Evolutionary conservation across 2,113 vertebrate species (phyloP).

Genomic region (Oncorhynchus mykiss): DNA sequence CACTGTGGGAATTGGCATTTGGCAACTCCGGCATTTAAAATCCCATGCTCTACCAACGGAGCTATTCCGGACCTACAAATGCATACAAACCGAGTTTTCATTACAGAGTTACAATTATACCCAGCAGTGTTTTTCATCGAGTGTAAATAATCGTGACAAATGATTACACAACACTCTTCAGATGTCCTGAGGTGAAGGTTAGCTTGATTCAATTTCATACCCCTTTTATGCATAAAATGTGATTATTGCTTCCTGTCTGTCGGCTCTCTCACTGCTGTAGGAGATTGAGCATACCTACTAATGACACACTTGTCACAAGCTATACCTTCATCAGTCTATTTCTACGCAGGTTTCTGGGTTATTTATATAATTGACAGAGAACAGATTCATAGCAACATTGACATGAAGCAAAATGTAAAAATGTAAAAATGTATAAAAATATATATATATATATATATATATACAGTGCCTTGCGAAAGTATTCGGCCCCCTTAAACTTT

Average conservation of each 20-base stretch:
- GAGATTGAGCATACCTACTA: constrained; percentile 34
- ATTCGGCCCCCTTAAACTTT: too few species aligned
- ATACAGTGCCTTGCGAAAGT: too few species aligned
- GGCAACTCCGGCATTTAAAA: too few species aligned
- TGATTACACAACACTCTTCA: constrained; percentile 52
- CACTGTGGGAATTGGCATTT: too few species aligned
- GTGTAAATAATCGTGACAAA: constrained; percentile 57
- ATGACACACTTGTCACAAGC: constrained; percentile 46
- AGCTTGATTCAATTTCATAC: constrained; percentile 63
- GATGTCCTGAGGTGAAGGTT: constrained; percentile 51
- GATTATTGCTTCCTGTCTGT: constrained; percentile 43
- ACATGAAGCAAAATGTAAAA: constrained; percentile 9
- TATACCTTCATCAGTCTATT: constrained; percentile 10
- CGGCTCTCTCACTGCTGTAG: constrained; percentile 36
- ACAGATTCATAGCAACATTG: constrained; percentile 32
- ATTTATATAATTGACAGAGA: constrained; percentile 21
- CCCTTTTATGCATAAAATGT: constrained; percentile 55
- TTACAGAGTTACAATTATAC: background rate
- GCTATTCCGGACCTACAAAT: background rate
- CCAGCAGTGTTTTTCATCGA: constrained; percentile 23
- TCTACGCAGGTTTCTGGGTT: constrained; percentile 30
- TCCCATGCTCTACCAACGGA: too few species aligned
- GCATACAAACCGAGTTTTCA: background rate
- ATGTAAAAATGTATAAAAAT: too few species aligned
- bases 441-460: too few species aligned